These are phyloP conservation scores for Globia sparganii DNA, from an alignment of 2,888 invertebrate species.

Conservation along the genomic window DNA sequence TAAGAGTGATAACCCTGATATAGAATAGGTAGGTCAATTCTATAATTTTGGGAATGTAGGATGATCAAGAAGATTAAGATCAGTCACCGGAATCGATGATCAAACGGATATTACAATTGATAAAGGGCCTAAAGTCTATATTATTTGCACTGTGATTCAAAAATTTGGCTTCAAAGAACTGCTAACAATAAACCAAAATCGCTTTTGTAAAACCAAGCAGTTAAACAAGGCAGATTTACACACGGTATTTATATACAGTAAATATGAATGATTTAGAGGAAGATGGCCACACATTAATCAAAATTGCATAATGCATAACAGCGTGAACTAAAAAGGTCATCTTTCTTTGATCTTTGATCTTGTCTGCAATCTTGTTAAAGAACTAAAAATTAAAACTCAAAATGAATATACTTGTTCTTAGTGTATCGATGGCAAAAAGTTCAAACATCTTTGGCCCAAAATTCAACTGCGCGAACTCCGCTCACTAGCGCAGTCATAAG, in stretches of 20 bases:
- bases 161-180: constrained; percentile 32
- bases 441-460: background rate
- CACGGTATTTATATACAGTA: constrained; percentile 3
- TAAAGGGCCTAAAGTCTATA: background rate
- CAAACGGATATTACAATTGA: constrained; percentile 4
- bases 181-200: constrained; percentile 18
- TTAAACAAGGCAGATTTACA: constrained; percentile 14
- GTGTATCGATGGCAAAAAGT: background rate
- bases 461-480: background rate
- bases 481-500: background rate
- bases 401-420: background rate
- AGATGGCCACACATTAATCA: background rate
- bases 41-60: constrained; percentile 1
- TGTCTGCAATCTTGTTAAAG: background rate
- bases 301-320: background rate
- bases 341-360: background rate
- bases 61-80: background rate
- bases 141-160: constrained; percentile 17
- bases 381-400: background rate
- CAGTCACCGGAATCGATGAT: constrained; percentile 20
- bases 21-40: constrained; percentile 10
- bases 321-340: no score
- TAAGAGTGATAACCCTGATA: constrained; percentile 44
- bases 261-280: background rate
- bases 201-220: constrained; percentile 27